phyloP scores from a whole-genome alignment of 2,113 vertebrate species.

The Heterotis niloticus region DNA sequence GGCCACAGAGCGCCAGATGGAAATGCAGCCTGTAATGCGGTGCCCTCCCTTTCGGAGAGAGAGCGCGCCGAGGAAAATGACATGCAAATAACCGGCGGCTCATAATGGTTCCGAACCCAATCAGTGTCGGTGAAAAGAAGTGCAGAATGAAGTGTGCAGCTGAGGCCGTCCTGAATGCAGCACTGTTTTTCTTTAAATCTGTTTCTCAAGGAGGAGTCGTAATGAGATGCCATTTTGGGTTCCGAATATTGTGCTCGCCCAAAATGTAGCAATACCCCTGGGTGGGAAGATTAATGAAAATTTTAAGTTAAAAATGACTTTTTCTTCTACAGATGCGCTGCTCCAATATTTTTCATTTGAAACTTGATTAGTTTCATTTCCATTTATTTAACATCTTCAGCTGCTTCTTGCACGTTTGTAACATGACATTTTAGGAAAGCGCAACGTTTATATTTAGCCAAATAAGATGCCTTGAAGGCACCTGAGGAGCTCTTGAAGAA shows the following conservation, averaged over 20 bases:
- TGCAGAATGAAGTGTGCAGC: not conserved
- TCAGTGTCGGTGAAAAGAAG: not conserved
- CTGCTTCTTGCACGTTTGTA: too few relatives aligned
- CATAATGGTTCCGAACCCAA: constrained; percentile 8
- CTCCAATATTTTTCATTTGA: too few relatives aligned
- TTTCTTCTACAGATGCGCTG: too few relatives aligned
- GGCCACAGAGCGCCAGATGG: not conserved
- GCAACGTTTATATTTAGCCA: too few relatives aligned
- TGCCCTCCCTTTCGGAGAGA: not conserved
- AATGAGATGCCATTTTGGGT: not conserved
- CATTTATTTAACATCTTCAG: too few relatives aligned
- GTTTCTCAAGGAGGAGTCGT: not conserved
- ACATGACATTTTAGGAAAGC: too few relatives aligned
- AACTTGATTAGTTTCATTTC: too few relatives aligned
- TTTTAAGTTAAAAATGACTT: not conserved
- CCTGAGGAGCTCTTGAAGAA: too few relatives aligned
- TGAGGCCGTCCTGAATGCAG: not conserved
- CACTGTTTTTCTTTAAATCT: not conserved
- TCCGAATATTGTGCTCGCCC: not conserved
- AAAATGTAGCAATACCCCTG: not conserved
- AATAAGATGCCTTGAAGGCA: too few relatives aligned
- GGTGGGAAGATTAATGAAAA: not conserved
- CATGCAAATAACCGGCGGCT: constrained; percentile 10
- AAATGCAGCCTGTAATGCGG: not conserved
- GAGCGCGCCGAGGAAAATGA: not conserved